Conservation (phyloP, 2,113 vertebrate species). For the Megaceryle torquata region DNA sequence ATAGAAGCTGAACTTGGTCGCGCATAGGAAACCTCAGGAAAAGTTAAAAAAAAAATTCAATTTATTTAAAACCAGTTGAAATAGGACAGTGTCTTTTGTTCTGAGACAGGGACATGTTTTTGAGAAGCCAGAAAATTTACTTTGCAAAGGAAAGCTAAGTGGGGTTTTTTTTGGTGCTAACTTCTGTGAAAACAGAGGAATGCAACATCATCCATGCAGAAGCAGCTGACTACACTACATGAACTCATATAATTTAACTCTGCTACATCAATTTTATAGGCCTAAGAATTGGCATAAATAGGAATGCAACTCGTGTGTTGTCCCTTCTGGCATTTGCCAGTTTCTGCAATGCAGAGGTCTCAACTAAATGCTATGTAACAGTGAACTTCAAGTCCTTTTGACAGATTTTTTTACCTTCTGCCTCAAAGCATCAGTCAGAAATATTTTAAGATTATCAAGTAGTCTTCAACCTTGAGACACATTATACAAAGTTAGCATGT, state of each 20-base stretch:
- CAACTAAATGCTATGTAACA: neutral
- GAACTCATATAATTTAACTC: neutral
- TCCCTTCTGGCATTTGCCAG: neutral
- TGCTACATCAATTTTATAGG: neutral
- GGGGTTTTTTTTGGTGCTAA: rapidly evolving
- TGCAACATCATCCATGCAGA: rapidly evolving
- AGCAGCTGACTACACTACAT: neutral
- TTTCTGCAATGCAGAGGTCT: neutral
- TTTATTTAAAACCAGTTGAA: neutral
- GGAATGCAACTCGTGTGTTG: neutral
- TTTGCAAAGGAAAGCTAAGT: neutral
- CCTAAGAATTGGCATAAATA: neutral
- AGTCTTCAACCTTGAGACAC: neutral
- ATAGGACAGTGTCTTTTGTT: neutral
- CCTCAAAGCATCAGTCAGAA: neutral
- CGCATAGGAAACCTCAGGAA: slow-evolving; percentile 87
- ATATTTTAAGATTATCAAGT: neutral
- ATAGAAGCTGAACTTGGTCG: slow-evolving; percentile 98
- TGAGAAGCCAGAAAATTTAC: neutral
- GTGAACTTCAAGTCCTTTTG: neutral
- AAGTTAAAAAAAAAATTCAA: neutral
- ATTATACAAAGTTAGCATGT: neutral
- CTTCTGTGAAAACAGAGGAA: neutral
- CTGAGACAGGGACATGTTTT: neutral
- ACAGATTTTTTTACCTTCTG: neutral